A percentile compares a stretch with the other conserved stretches of the same genome.
Evolutionary conservation across 1,140 invertebrate species (phyloP).

Genomic region (Drosophila punjabiensis): DNA sequence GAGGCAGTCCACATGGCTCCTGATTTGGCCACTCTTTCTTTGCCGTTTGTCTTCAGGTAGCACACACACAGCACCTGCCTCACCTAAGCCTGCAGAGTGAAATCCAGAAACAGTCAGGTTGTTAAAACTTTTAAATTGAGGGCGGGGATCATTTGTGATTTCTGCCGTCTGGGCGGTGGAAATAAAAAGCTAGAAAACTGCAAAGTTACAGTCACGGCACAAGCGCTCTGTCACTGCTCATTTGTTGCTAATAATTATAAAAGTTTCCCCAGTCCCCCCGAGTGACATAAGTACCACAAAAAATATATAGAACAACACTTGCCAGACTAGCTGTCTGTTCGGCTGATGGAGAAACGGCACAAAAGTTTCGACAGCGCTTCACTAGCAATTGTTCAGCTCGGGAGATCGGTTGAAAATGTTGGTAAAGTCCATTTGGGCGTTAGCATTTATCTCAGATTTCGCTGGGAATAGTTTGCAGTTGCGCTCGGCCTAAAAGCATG

Average conservation of each 20-base stretch:
- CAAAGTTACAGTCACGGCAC: slow-evolving; percentile 65
- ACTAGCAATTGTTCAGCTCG: slow-evolving; percentile 69
- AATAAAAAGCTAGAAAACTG: slow-evolving; percentile 33
- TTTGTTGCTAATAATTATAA: slow-evolving; percentile 84
- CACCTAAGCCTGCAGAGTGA: neutral
- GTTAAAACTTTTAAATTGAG: slow-evolving; percentile 83
- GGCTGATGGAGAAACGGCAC: slow-evolving; percentile 19
- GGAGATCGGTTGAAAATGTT: slow-evolving; percentile 62
- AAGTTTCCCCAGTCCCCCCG: slow-evolving; percentile 70
- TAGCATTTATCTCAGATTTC: slow-evolving; percentile 55
- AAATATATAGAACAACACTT: slow-evolving; percentile 48
- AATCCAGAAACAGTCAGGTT: slow-evolving; percentile 63
- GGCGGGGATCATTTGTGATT: slow-evolving; percentile 74
- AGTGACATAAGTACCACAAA: slow-evolving; percentile 59
- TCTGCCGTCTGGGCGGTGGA: slow-evolving; percentile 45
- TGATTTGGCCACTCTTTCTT: slow-evolving; percentile 71
- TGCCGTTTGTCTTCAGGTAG: slow-evolving; percentile 37
- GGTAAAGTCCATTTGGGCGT: slow-evolving; percentile 55
- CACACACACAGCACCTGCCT: slow-evolving; percentile 16
- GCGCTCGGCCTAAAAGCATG: slow-evolving; percentile 60
- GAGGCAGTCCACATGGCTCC: slow-evolving; percentile 43
- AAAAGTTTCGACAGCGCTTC: slow-evolving; percentile 50
- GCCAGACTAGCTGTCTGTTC: slow-evolving; percentile 41
- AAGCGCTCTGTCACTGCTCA: slow-evolving; percentile 81
- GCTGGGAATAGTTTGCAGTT: slow-evolving; percentile 54